These are phyloP conservation scores for Etheostoma nigrum DNA, from an alignment of 2,797 vertebrate species.

Conservation along the genomic window DNA sequence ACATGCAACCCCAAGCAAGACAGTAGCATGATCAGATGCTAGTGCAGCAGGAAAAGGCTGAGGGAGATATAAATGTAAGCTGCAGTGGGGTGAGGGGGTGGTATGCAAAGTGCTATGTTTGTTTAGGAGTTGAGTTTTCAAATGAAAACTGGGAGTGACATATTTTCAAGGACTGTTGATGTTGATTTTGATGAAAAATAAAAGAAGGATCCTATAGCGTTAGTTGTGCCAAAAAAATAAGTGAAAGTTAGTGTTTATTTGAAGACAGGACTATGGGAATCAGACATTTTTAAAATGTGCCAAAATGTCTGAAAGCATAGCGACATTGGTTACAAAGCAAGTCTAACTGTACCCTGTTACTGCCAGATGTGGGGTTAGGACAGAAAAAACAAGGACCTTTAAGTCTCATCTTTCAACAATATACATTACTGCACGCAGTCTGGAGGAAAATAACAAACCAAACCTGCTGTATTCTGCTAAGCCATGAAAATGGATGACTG, in stretches of 20 bases:
- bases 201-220: background rate
- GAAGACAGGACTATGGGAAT: background rate
- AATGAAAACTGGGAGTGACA: background rate
- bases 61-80: constrained; percentile 38
- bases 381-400: constrained; percentile 26
- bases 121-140: constrained; percentile 37
- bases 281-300: background rate
- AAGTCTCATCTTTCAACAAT: constrained; percentile 42
- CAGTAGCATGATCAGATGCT: constrained; percentile 25
- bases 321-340: background rate
- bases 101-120: constrained; percentile 55
- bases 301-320: constrained; percentile 1
- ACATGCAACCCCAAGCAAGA: constrained; percentile 23
- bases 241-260: background rate
- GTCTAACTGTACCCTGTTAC: constrained; percentile 3
- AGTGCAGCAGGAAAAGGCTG: constrained; percentile 37
- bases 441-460: constrained; percentile 55
- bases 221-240: background rate
- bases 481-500: constrained; percentile 82
- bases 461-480: constrained; percentile 64
- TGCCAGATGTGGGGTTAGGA: constrained; percentile 6
- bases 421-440: constrained; percentile 42
- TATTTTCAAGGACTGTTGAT: constrained; percentile 5
- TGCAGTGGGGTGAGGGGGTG: constrained; percentile 8
- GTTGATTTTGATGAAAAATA: constrained; percentile 2